Conservation (phyloP, 2,113 vertebrate species). For the Paradisaea rubra region DNA sequence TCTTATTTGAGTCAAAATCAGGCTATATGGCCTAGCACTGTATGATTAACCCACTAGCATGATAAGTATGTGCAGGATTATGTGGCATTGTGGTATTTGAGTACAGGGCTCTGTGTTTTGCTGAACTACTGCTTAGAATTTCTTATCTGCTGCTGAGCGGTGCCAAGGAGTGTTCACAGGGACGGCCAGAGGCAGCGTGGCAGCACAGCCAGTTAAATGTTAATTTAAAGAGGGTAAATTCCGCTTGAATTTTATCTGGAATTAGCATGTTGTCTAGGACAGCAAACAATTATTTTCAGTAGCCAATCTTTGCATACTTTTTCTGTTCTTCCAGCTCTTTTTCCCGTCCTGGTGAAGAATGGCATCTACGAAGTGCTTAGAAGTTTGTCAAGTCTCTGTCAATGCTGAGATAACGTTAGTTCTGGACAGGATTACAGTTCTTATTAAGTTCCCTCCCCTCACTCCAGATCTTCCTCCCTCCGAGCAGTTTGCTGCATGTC, state of each 20-base stretch:
- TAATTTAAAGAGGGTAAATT: background rate
- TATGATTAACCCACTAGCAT: background rate
- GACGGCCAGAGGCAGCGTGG: background rate
- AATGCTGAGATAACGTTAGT: background rate
- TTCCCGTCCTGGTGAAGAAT: background rate
- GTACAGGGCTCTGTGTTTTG: background rate
- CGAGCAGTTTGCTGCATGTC: background rate
- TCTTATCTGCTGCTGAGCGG: background rate
- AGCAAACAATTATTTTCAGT: background rate
- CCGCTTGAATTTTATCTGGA: background rate
- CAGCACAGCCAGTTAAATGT: rapidly evolving
- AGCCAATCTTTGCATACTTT: background rate
- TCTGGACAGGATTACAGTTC: background rate
- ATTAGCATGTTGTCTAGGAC: background rate
- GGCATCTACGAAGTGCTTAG: rapidly evolving
- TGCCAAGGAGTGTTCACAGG: background rate
- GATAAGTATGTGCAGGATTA: background rate
- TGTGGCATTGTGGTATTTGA: background rate
- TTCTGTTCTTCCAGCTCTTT: background rate
- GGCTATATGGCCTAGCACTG: background rate
- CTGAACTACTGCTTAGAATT: background rate
- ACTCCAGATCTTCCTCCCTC: background rate
- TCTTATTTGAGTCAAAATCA: background rate
- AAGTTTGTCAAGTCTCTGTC: background rate
- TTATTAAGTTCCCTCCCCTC: background rate